A percentile compares a stretch with the other conserved stretches of the same genome.
Evolutionary conservation across 2,797 vertebrate species (phyloP).

Genomic region (Brotula barbata): DNA sequence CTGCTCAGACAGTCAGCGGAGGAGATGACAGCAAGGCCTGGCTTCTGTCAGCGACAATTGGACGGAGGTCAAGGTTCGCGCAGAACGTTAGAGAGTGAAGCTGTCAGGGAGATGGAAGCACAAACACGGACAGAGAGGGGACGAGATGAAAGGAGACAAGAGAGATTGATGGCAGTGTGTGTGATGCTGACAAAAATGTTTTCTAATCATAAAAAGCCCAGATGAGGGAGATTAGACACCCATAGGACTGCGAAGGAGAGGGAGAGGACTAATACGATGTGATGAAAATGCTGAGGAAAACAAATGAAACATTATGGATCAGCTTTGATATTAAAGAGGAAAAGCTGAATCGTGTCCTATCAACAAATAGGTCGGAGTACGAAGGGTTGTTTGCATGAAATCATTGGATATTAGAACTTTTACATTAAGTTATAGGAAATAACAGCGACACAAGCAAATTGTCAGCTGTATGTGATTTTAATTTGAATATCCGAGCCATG

Average conservation of each 20-base stretch:
- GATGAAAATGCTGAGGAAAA: too few relatives aligned
- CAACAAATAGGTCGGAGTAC: too few relatives aligned
- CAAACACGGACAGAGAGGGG: constrained; percentile 49
- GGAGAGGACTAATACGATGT: not conserved
- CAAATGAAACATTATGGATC: not conserved
- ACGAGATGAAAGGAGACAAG: constrained; percentile 60
- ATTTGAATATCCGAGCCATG: constrained; percentile 23
- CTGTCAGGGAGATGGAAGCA: constrained; percentile 59
- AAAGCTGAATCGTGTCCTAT: not conserved
- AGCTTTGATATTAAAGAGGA: too few relatives aligned
- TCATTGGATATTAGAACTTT: constrained; percentile 5
- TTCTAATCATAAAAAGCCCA: constrained; percentile 27
- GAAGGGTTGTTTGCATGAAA: constrained; percentile 7
- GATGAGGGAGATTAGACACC: constrained; percentile 17
- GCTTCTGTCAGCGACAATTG: constrained; percentile 64
- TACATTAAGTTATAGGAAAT: constrained; percentile 3
- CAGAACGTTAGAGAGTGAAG: constrained; percentile 66
- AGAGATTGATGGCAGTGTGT: constrained; percentile 53
- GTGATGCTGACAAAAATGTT: constrained; percentile 27
- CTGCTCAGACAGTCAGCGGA: constrained; percentile 27
- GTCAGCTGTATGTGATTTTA: constrained; percentile 23
- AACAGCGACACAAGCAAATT: constrained; percentile 1
- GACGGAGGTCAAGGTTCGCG: constrained; percentile 62
- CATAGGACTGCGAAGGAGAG: constrained; percentile 3
- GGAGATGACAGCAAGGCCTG: constrained; percentile 64